Percentiles rank a stretch among this genome's conserved stretches.
Conservation (phyloP, 2,888 invertebrate species). For the Oscheius sp. region DNA sequence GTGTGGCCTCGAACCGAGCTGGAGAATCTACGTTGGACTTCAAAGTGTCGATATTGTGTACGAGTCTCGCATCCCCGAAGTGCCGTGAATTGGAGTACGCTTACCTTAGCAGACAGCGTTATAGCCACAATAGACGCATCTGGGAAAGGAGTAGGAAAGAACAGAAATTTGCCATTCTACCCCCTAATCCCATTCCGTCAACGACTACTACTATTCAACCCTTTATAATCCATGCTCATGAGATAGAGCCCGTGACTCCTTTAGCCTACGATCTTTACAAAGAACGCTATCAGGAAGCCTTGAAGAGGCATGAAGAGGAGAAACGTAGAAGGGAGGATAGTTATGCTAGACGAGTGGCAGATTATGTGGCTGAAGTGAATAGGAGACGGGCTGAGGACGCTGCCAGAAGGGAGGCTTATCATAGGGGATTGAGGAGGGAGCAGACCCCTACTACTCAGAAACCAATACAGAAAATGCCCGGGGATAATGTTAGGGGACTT, state of each 20-base stretch:
- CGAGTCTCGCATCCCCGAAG: conserved; percentile 56
- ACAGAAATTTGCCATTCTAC: neutral
- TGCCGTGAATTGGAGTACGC: conserved; percentile 60
- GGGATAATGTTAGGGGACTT: conserved; percentile 19
- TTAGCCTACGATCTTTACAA: conserved; percentile 40
- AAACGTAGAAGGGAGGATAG: conserved; percentile 36
- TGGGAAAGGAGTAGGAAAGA: neutral
- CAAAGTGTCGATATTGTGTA: conserved; percentile 77
- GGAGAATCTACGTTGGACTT: conserved; percentile 80
- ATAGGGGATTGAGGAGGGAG: conserved; percentile 11
- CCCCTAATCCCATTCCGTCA: conserved; percentile 2
- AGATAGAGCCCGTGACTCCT: neutral
- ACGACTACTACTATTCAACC: conserved; percentile 41
- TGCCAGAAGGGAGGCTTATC: conserved; percentile 4
- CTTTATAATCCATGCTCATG: conserved; percentile 17
- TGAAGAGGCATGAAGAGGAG: conserved; percentile 39
- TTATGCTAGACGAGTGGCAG: conserved; percentile 12
- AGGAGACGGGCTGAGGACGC: conserved; percentile 10
- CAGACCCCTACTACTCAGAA: neutral
- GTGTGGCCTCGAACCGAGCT: conserved; percentile 80
- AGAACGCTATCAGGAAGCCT: conserved; percentile 43
- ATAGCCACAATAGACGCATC: neutral
- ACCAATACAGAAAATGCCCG: conserved; percentile 23
- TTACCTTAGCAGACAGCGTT: conserved; percentile 26
- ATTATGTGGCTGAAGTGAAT: conserved; percentile 17